A percentile compares a stretch with the other conserved stretches of the same genome.
Conservation (phyloP, 2,113 vertebrate species). For the Pleuronectes platessa region DNA sequence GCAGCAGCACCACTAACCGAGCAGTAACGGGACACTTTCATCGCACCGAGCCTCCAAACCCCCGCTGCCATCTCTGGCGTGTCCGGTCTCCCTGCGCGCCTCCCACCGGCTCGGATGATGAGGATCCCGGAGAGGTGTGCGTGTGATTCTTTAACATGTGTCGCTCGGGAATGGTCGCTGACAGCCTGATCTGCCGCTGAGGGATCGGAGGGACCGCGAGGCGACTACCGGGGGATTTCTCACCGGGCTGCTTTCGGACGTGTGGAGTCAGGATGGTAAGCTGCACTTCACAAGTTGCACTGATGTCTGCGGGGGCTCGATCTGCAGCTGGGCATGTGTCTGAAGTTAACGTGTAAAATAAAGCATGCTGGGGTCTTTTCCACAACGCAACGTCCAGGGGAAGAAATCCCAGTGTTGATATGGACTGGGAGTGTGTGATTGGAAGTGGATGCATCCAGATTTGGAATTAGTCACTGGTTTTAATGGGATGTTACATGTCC, state of each 20-base stretch:
- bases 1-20: conserved; percentile 46
- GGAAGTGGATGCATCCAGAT: no score
- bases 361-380: no score
- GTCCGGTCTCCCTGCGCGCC: conserved; percentile 21
- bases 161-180: conserved; percentile 6
- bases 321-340: not conserved
- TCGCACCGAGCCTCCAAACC: conserved; percentile 28
- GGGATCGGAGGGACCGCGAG: conserved; percentile 32
- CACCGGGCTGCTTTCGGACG: not conserved
- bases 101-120: conserved; percentile 38
- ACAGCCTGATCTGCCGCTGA: conserved; percentile 37
- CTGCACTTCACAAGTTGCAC: conserved; percentile 54
- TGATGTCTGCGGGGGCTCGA: conserved; percentile 3
- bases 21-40: conserved; percentile 75
- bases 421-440: no score
- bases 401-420: no score
- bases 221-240: conserved; percentile 5
- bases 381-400: no score
- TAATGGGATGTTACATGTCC: not conserved
- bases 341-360: conserved; percentile 26
- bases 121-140: conserved; percentile 14
- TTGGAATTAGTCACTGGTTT: not conserved
- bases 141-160: not conserved
- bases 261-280: conserved; percentile 56
- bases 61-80: conserved; percentile 19